Evolutionary conservation across 2,113 vertebrate genomes (phyloP).

Genomic region (Rissa tridactyla): DNA sequence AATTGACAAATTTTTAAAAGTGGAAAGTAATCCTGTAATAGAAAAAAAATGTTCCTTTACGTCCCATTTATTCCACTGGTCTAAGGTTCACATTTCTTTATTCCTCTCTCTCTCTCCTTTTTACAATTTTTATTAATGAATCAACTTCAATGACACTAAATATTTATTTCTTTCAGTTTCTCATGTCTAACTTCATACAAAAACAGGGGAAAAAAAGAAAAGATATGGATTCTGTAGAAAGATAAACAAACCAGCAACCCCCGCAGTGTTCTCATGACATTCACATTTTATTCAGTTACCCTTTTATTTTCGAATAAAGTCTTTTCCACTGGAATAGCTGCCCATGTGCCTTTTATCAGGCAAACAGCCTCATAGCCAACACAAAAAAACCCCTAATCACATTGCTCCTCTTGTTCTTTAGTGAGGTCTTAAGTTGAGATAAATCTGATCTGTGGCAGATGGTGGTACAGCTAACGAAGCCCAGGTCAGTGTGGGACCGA

Average conservation of each 20-base stretch:
- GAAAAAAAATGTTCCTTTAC: background rate
- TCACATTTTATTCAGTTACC: background rate
- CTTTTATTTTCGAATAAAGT: background rate
- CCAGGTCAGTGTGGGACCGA: background rate
- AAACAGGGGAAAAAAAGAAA: accelerated
- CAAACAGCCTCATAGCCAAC: background rate
- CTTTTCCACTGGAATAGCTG: background rate
- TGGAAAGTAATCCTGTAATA: background rate
- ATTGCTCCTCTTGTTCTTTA: background rate
- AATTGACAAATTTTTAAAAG: background rate
- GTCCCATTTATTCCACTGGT: background rate
- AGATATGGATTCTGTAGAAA: background rate
- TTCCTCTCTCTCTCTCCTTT: background rate
- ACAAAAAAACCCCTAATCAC: background rate
- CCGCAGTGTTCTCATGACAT: background rate
- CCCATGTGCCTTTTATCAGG: background rate
- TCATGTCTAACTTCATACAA: background rate
- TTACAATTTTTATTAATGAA: background rate
- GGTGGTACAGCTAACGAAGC: slow-evolving; percentile 24
- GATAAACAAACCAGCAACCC: background rate
- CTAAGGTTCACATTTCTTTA: background rate
- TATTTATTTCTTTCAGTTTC: background rate
- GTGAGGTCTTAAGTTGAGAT: background rate
- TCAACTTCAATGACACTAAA: background rate
- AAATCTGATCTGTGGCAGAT: slow-evolving; percentile 43